A percentile compares a stretch with the other conserved stretches of the same genome.
Conservation (phyloP, 2,797 vertebrate species). For the Chelidonichthys spinosus region DNA sequence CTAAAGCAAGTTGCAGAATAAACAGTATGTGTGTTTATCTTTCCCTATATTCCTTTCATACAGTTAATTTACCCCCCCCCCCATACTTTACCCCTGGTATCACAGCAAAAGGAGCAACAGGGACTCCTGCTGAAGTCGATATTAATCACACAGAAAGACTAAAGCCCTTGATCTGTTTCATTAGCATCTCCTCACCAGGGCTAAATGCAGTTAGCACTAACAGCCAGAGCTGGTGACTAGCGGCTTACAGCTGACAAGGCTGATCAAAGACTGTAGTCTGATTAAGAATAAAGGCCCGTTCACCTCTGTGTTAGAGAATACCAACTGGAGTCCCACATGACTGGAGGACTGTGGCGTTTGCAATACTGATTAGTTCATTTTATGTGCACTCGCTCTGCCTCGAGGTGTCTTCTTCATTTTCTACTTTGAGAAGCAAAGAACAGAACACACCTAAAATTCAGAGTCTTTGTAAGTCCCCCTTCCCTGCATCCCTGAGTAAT, state of each 20-base stretch:
- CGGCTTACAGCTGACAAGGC: constrained; percentile 49
- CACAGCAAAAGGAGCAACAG: constrained; percentile 41
- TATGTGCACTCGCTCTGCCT: background rate
- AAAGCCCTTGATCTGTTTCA: constrained; percentile 73
- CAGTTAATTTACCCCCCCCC: constrained; percentile 22
- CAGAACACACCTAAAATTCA: background rate
- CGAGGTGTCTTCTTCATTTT: constrained; percentile 11
- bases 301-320: constrained; percentile 33
- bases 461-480: constrained; percentile 12
- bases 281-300: constrained; percentile 42
- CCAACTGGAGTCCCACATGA: background rate
- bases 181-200: constrained; percentile 69
- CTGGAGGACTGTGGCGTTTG: background rate
- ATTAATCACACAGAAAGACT: constrained; percentile 59
- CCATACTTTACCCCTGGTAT: constrained; percentile 43
- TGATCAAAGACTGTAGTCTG: constrained; percentile 64
- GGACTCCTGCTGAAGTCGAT: constrained; percentile 45
- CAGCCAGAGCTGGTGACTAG: constrained; percentile 54
- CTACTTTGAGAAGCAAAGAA: constrained; percentile 1
- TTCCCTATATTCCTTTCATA: background rate
- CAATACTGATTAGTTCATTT: constrained; percentile 20
- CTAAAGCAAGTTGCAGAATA: background rate
- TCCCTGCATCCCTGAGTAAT: constrained; percentile 10
- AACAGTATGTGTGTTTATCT: background rate
- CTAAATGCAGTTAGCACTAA: constrained; percentile 62